Evolutionary conservation across 2,888 invertebrate species (phyloP).

Genomic region (Limulus polyphemus): DNA sequence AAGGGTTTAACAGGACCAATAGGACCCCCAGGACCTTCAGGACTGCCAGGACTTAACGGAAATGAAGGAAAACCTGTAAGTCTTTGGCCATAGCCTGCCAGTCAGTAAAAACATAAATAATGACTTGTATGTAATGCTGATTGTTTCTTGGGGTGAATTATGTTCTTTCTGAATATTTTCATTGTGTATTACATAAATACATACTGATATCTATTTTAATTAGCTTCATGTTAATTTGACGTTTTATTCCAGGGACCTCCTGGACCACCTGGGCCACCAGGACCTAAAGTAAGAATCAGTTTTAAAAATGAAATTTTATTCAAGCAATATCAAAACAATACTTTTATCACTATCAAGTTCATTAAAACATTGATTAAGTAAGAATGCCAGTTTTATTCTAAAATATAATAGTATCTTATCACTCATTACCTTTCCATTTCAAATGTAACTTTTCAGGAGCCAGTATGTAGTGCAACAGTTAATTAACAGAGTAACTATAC

Average conservation of each 20-base stretch:
- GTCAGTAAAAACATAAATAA: constrained; percentile 30
- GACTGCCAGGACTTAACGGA: constrained; percentile 10
- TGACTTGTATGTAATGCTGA: constrained; percentile 49
- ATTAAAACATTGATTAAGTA: neutral
- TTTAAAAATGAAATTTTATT: neutral
- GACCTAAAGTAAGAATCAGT: constrained; percentile 24
- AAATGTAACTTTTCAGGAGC: no score
- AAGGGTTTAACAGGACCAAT: constrained; percentile 22
- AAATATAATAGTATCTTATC: no score
- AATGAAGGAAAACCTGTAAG: constrained; percentile 25
- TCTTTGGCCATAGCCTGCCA: constrained; percentile 1
- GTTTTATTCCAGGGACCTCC: constrained; percentile 50
- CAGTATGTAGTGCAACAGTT: no score
- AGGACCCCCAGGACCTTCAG: constrained; percentile 32
- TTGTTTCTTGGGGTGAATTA: constrained; percentile 33
- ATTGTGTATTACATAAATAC: no score
- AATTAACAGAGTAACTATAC: no score
- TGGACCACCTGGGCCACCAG: constrained; percentile 43
- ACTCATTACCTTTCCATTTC: no score
- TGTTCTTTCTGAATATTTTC: no score
- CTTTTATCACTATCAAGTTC: neutral
- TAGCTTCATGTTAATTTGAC: constrained; percentile 31
- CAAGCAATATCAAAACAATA: neutral
- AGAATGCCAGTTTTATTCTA: no score
- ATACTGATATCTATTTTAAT: no score